These are phyloP conservation scores for Zosterops borbonicus DNA, from an alignment of 2,113 vertebrate genomes.

Conservation along the genomic window DNA sequence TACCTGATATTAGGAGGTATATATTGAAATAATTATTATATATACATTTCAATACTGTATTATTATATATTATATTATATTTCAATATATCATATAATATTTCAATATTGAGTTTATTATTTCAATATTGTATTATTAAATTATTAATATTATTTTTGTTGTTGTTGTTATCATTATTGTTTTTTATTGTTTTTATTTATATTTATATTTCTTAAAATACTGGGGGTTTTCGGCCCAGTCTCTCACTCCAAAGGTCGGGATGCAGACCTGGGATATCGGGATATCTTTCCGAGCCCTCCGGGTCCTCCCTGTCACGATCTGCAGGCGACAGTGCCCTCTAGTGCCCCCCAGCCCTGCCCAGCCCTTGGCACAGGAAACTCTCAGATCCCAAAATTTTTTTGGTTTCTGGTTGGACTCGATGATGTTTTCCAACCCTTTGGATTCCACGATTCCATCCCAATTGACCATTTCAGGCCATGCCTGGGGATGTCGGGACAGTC, in stretches of 20 bases:
- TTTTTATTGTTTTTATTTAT: background rate
- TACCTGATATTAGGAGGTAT: no score
- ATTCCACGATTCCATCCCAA: background rate
- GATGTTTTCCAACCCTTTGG: background rate
- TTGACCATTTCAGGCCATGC: fast-evolving
- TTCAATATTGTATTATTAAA: background rate
- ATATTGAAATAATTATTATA: background rate
- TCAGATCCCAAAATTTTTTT: fast-evolving
- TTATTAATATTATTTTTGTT: background rate
- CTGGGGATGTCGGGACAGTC: background rate
- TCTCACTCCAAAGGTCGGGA: background rate
- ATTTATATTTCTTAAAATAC: background rate
- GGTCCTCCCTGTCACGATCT: background rate
- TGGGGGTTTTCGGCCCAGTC: background rate
- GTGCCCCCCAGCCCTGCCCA: background rate
- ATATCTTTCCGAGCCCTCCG: fast-evolving
- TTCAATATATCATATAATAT: no score
- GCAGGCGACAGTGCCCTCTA: constrained; percentile 30
- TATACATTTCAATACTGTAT: no score
- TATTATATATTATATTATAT: no score
- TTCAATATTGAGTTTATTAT: no score
- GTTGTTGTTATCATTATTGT: background rate
- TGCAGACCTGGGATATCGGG: background rate
- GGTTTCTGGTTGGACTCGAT: background rate
- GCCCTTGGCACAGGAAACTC: background rate